Percentiles rank a stretch among this genome's conserved stretches.
Evolutionary conservation across 2,797 vertebrate species (phyloP).

Genomic region (Mycteria americana): DNA sequence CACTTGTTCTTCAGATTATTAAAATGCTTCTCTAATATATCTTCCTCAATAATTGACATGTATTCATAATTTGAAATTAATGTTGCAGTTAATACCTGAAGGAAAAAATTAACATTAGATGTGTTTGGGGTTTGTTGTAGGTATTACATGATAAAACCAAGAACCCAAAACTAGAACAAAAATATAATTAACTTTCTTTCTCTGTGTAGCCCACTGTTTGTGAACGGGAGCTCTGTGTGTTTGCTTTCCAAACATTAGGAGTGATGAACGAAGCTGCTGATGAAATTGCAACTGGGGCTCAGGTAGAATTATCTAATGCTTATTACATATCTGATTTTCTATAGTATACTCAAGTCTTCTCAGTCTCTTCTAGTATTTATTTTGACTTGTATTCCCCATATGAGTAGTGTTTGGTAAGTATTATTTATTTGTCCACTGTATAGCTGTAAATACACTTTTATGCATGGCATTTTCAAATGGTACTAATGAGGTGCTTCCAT

Average conservation of each 20-base stretch:
- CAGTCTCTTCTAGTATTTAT: not conserved
- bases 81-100: not conserved
- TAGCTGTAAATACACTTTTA: not conserved
- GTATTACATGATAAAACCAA: not conserved
- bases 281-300: conserved; percentile 90
- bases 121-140: not conserved
- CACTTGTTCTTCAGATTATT: not conserved
- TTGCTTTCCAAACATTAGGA: conserved; percentile 90
- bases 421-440: not conserved
- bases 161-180: not conserved
- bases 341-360: not conserved
- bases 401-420: not conserved
- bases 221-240: conserved; percentile 89
- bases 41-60: not conserved
- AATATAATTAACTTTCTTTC: not conserved
- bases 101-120: not conserved
- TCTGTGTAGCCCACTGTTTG: conserved; percentile 85
- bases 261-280: conserved; percentile 92
- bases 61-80: not conserved
- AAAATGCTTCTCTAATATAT: not conserved
- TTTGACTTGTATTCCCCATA: not conserved
- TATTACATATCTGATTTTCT: not conserved
- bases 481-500: conserved; percentile 27
- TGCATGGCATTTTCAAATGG: not conserved
- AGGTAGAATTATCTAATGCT: conserved; percentile 75